Evolutionary conservation across 2,888 invertebrate genomes (phyloP).

Genomic region (Watsonalla binaria): DNA sequence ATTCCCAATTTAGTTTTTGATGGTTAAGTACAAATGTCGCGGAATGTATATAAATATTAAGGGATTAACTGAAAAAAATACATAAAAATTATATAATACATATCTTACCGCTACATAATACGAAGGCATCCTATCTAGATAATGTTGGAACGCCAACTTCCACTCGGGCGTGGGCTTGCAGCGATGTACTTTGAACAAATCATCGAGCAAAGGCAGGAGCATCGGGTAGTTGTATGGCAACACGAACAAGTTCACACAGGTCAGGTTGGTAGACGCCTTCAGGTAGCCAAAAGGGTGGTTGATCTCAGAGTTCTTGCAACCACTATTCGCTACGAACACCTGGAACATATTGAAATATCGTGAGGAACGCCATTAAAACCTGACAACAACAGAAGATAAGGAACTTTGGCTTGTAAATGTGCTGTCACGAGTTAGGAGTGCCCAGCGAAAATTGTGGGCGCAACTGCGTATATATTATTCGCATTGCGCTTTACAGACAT

Average conservation of each 20-base stretch:
- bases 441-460: too few species aligned
- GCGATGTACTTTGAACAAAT: conserved; percentile 94
- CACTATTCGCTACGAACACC: conserved; percentile 94
- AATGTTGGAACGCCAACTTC: conserved; percentile 95
- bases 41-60: neutral
- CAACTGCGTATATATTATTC: too few species aligned
- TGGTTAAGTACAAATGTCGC: too few species aligned
- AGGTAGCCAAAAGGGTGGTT: conserved; percentile 98
- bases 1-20: too few species aligned
- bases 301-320: conserved; percentile 88
- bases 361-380: too few species aligned
- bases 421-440: too few species aligned
- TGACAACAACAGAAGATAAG: too few species aligned
- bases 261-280: conserved; percentile 95
- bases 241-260: conserved; percentile 97
- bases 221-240: conserved; percentile 99
- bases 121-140: conserved; percentile 96
- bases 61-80: neutral
- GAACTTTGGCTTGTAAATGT: too few species aligned
- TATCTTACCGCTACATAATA: conserved; percentile 89
- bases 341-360: conserved; percentile 42
- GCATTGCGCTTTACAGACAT: too few species aligned
- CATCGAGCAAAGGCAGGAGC: conserved; percentile 93
- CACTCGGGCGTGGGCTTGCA: conserved; percentile 95
- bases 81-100: neutral